phyloP scores from a whole-genome alignment of 2,113 vertebrate species.

The Tinamus guttatus region DNA sequence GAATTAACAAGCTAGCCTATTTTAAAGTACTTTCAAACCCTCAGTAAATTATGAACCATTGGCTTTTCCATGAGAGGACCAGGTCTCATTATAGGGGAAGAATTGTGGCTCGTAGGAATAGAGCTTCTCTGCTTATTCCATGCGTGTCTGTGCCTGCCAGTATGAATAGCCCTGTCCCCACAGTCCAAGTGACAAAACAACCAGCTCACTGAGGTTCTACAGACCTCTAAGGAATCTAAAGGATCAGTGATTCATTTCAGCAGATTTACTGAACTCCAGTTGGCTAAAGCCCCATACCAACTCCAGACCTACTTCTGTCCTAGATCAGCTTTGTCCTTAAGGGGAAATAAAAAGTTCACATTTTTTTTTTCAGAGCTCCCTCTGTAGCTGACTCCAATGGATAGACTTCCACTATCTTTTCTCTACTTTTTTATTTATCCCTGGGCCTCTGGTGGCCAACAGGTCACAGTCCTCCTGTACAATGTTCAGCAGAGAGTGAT shows the following conservation, averaged over 20 bases:
- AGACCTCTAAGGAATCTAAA: not conserved
- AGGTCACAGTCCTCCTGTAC: accelerated
- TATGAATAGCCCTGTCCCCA: not conserved
- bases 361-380: not conserved
- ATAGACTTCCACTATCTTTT: accelerated
- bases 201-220: not conserved
- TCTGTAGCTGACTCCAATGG: not conserved
- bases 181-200: not conserved
- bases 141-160: not conserved
- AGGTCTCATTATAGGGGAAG: not conserved
- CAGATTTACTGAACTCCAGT: not conserved
- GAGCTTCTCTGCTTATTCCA: not conserved
- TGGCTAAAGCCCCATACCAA: not conserved
- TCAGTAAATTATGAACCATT: not conserved
- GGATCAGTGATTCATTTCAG: not conserved
- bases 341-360: not conserved
- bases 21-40: not conserved
- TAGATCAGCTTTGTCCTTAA: not conserved
- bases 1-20: not conserved
- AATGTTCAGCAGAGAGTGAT: not conserved
- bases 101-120: not conserved
- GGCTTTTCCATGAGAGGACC: not conserved
- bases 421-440: not conserved
- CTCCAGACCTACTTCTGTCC: not conserved
- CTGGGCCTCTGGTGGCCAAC: not conserved